Evolutionary conservation across 2,797 vertebrate species (phyloP), one percentile per base, ranked within the genome.

Genomic region (Chaetophractus vellerosus): DNA sequence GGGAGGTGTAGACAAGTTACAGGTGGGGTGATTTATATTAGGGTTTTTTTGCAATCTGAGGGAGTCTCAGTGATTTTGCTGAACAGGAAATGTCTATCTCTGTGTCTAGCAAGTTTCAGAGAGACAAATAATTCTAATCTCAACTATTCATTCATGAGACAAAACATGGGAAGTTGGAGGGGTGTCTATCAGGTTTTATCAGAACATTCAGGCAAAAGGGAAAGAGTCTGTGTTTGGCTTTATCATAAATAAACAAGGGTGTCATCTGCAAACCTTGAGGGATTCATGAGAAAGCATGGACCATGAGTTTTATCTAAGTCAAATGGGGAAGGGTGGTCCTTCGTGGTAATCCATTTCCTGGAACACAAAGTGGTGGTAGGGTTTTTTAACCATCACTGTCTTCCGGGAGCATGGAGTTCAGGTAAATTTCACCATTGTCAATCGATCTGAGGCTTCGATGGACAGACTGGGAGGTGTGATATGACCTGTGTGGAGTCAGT

Each of bases 111-210:
- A 92, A 88, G 69, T 86, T 95, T 91, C 69, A 90, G 63, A 84
- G 69, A 36, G 78, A 66, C 38, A 89, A 85, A 96, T 24, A 81
- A 9, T 78, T 93, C 23, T 90, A 94, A 96, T 93, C 68, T 94
- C 88, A 88, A 72, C 68, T 96, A 90, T 94, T 93, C 74, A 83
- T 90, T 96, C 81, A 94, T 91, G 81, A 93, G 76, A 88, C 79
- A 80, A 94, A 90, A 74, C 94, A 93, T 48, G 36, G 85, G 33
- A 94, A 94, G 45, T 88, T 48, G 18, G 78, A 93, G 55, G 23
- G 18, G n/a, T 90, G 85, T 93, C 85, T 72, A 68, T 85, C 57
- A 78, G 36, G 31, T 83, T 55, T 89, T 88, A 66, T 90, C 81
- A 88, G 50, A 74, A 92, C 3, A 1, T 90, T 86, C 50, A 93